phyloP scores from a whole-genome alignment of 2,797 vertebrate species.

The Helicolenus hilgendorfi region DNA sequence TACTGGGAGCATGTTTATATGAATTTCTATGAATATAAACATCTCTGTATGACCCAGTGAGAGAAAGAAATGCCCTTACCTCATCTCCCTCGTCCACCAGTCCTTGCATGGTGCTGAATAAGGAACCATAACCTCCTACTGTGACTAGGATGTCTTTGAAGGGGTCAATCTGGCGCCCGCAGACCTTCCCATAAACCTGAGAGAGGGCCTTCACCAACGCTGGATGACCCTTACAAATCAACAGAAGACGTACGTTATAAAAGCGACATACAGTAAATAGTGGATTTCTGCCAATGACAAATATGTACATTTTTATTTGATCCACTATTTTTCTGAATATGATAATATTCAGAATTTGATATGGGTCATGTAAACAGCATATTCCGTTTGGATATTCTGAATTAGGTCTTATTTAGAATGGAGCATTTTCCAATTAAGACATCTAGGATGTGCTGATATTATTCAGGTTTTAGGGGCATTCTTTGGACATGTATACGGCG shows the following conservation, averaged over 20 bases:
- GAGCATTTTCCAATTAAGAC: background rate
- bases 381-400: background rate
- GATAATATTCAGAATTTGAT: background rate
- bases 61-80: constrained; percentile 80
- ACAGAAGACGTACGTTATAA: background rate
- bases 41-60: background rate
- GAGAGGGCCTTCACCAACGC: constrained; percentile 94
- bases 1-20: background rate
- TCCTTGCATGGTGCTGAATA: constrained; percentile 94
- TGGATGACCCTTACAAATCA: constrained; percentile 92
- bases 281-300: background rate
- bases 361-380: background rate
- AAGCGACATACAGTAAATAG: background rate
- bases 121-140: constrained; percentile 95
- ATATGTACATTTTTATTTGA: background rate
- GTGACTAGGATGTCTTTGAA: constrained; percentile 95
- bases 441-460: background rate
- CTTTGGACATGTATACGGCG: background rate
- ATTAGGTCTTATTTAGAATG: background rate
- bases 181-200: constrained; percentile 93
- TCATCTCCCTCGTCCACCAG: constrained; percentile 96
- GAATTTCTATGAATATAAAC: background rate
- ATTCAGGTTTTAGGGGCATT: background rate
- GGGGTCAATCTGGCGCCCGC: constrained; percentile 91
- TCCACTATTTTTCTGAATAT: too few relatives aligned